A percentile compares a stretch with the other conserved stretches of the same genome.
These are phyloP conservation scores for Pimephales promelas DNA, from an alignment of 2,113 vertebrate species.

Conservation along the genomic window DNA sequence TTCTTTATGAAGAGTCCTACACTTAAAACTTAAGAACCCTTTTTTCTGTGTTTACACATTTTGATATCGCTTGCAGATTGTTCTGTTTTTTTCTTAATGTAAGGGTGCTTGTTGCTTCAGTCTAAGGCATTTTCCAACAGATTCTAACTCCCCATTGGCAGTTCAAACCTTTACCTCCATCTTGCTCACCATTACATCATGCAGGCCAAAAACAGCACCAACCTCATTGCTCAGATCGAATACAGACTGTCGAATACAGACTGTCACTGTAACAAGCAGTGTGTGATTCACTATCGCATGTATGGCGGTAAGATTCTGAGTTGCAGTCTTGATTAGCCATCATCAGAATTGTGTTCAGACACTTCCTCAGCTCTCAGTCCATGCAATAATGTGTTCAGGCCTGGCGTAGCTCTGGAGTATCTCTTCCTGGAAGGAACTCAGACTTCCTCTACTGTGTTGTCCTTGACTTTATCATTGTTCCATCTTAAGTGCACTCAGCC, in stretches of 20 bases:
- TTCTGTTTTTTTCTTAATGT: background rate
- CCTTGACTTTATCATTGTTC: constrained; percentile 60
- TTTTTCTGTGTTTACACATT: background rate
- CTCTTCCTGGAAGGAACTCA: constrained; percentile 45
- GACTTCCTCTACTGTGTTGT: constrained; percentile 37
- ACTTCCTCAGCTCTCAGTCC: constrained; percentile 16
- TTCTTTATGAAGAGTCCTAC: too few species aligned
- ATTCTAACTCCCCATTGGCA: constrained; percentile 3
- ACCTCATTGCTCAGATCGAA: background rate
- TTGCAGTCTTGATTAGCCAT: constrained; percentile 24
- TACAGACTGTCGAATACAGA: constrained; percentile 2
- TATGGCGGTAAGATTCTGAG: background rate
- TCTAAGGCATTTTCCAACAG: background rate
- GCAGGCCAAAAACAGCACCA: constrained; percentile 9
- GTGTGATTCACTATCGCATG: background rate
- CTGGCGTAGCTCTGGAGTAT: constrained; percentile 65
- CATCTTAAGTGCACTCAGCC: constrained; percentile 65
- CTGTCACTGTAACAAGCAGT: background rate
- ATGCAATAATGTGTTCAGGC: constrained; percentile 39
- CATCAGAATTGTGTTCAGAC: constrained; percentile 41
- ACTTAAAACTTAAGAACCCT: background rate
- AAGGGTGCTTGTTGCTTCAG: background rate
- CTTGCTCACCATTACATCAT: constrained; percentile 51
- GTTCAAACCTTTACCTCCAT: background rate
- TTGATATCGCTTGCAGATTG: too few species aligned